Evolutionary conservation across 2,888 invertebrate species (phyloP).

Genomic region (Drosophila mimetica): DNA sequence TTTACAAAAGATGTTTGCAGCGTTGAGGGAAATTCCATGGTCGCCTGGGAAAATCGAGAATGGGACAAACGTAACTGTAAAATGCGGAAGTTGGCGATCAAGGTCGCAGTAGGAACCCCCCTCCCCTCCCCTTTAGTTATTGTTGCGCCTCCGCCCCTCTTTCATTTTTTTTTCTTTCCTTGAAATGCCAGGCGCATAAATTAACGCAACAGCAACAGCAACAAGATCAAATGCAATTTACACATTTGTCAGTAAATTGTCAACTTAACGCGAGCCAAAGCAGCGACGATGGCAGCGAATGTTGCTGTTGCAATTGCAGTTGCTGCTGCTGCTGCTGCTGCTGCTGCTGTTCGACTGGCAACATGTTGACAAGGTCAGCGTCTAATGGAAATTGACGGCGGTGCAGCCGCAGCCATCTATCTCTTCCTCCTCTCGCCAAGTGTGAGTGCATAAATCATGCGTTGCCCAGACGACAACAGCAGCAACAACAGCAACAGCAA

Average conservation of each 20-base stretch:
- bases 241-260: conserved; percentile 82
- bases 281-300: conserved; percentile 36
- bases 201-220: conserved; percentile 59
- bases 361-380: conserved; percentile 81
- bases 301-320: too few species aligned
- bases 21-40: background rate
- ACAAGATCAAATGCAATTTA: conserved; percentile 75
- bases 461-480: conserved; percentile 42
- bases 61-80: conserved; percentile 35
- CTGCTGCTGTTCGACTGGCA: too few species aligned
- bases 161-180: conserved; percentile 48
- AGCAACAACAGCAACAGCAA: conserved; percentile 18
- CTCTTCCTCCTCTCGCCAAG: conserved; percentile 35
- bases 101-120: too few species aligned
- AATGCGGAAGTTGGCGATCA: conserved; percentile 66
- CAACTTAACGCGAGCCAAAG: conserved; percentile 73
- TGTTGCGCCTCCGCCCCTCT: conserved; percentile 13
- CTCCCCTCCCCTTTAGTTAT: conserved; percentile 10
- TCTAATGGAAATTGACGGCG: conserved; percentile 73
- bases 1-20: background rate
- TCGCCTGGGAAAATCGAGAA: conserved; percentile 22
- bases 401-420: conserved; percentile 17
- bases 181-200: conserved; percentile 75
- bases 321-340: too few species aligned
- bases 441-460: conserved; percentile 76